phyloP scores from a whole-genome alignment of 1,140 invertebrate species.

The Lordiphosa stackelbergi region DNA sequence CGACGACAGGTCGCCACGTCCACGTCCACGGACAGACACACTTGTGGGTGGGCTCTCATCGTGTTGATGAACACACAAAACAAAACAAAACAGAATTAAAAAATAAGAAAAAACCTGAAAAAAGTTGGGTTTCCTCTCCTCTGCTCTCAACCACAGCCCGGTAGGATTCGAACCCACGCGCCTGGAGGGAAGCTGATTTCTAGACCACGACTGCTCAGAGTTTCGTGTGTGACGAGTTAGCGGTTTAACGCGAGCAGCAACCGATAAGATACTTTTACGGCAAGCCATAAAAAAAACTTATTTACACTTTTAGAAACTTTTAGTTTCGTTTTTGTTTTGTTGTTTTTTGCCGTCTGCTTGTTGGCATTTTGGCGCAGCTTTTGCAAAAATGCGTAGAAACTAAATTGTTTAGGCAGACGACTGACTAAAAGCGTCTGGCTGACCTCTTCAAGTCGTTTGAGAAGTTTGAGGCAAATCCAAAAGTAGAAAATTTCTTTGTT shows the following conservation, averaged over 20 bases:
- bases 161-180: slow-evolving; percentile 92
- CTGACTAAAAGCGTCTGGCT: slow-evolving; percentile 1
- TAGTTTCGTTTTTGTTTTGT: slow-evolving; percentile 23
- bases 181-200: slow-evolving; percentile 91
- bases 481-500: slow-evolving; percentile 67
- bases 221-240: not conserved
- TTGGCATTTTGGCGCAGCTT: slow-evolving; percentile 37
- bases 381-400: slow-evolving; percentile 48
- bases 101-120: slow-evolving; percentile 4
- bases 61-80: slow-evolving; percentile 19
- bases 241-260: slow-evolving; percentile 30
- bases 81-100: slow-evolving; percentile 13
- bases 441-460: slow-evolving; percentile 1
- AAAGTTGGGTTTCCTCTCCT: not conserved
- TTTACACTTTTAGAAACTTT: slow-evolving; percentile 43
- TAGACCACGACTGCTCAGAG: slow-evolving; percentile 72
- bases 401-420: slow-evolving; percentile 27
- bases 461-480: slow-evolving; percentile 33
- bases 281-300: slow-evolving; percentile 51
- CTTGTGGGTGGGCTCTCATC: slow-evolving; percentile 64
- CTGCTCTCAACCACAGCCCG: slow-evolving; percentile 78
- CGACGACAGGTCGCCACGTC: slow-evolving; percentile 37
- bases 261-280: slow-evolving; percentile 48
- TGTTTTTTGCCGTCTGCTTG: slow-evolving; percentile 33
- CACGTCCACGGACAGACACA: slow-evolving; percentile 29